phyloP scores from a whole-genome alignment of 2,888 invertebrate genomes.

The Saturnia pavonia region DNA sequence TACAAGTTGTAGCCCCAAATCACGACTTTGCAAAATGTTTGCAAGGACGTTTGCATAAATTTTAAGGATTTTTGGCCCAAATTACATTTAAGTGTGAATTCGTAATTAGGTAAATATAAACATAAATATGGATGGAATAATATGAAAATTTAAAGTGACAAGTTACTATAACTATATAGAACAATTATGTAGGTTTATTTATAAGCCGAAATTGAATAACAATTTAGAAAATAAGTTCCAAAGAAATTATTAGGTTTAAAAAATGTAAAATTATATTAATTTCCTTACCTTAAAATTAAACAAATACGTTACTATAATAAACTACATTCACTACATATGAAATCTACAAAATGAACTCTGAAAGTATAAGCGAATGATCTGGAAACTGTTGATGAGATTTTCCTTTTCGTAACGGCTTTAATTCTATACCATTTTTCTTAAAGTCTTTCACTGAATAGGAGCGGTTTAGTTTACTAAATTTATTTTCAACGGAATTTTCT shows the following conservation, averaged over 20 bases:
- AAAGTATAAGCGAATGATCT: slow-evolving; percentile 54
- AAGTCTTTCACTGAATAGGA: slow-evolving; percentile 61
- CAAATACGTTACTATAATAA: slow-evolving; percentile 24
- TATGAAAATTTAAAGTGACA: neutral
- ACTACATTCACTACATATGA: slow-evolving; percentile 31
- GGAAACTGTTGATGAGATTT: slow-evolving; percentile 41
- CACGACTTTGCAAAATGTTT: too few relatives aligned
- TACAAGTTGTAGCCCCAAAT: neutral
- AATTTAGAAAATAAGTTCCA: neutral
- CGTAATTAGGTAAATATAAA: too few relatives aligned
- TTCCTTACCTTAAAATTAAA: slow-evolving; percentile 26
- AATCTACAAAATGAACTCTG: slow-evolving; percentile 66
- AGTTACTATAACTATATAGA: neutral
- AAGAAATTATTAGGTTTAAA: neutral
- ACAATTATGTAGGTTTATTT: neutral
- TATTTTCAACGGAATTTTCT: slow-evolving; percentile 42
- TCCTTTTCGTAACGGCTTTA: slow-evolving; percentile 37
- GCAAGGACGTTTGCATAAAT: too few relatives aligned
- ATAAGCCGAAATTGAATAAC: neutral
- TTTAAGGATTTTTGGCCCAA: neutral
- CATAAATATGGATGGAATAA: too few relatives aligned
- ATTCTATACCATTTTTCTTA: slow-evolving; percentile 51
- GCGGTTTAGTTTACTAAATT: slow-evolving; percentile 51
- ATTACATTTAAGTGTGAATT: neutral
- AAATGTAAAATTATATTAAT: neutral